phyloP scores from a whole-genome alignment of 2,113 vertebrate species.

The Clinocottus analis region DNA sequence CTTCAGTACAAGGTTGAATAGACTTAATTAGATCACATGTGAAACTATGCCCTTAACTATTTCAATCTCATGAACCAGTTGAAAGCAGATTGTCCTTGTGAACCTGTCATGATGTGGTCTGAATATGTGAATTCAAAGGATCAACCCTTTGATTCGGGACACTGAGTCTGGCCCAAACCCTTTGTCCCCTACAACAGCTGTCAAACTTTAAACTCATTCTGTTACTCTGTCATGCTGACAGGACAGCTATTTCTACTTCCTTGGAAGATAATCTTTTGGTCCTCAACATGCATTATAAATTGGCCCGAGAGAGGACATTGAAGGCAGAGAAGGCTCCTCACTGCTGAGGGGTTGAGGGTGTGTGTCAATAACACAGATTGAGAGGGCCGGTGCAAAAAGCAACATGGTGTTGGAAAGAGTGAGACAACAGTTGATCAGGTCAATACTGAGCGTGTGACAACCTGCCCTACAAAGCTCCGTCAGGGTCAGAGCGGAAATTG shows the following conservation, averaged over 20 bases:
- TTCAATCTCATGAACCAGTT: neutral
- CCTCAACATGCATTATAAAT: neutral
- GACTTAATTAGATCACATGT: slow-evolving; percentile 2
- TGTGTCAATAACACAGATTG: neutral
- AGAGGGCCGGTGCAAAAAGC: slow-evolving; percentile 13
- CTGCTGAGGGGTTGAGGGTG: neutral
- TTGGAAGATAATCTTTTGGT: neutral
- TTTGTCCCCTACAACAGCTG: neutral
- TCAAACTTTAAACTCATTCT: neutral
- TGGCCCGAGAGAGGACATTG: neutral
- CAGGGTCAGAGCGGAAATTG: slow-evolving; percentile 45
- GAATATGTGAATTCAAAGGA: neutral
- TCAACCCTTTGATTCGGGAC: neutral
- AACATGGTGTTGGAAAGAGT: slow-evolving; percentile 3
- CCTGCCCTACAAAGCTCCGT: slow-evolving; percentile 31
- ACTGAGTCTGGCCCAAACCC: neutral
- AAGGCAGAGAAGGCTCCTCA: neutral
- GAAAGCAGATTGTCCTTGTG: neutral
- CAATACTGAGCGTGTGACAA: slow-evolving; percentile 51
- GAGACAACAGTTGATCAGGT: slow-evolving; percentile 29
- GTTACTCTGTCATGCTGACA: neutral
- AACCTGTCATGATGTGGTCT: neutral
- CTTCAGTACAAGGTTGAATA: neutral
- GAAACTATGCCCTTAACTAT: neutral
- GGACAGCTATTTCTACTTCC: neutral